phyloP scores from a whole-genome alignment of 2,113 vertebrate species.

The Anguilla rostrata region DNA sequence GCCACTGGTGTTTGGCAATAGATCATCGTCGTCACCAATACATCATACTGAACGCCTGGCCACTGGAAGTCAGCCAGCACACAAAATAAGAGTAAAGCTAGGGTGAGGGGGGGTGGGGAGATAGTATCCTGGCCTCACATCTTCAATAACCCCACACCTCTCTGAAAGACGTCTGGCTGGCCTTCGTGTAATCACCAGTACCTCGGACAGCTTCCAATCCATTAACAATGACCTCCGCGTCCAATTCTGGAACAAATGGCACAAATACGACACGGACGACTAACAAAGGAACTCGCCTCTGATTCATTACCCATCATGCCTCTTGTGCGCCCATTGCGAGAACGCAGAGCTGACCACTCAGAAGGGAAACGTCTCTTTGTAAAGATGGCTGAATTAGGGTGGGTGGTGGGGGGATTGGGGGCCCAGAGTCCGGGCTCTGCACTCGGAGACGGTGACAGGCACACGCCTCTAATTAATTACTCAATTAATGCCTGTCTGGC shows the following conservation, averaged over 20 bases:
- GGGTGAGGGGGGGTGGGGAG: no score
- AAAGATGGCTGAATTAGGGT: neutral
- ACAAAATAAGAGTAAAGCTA: neutral
- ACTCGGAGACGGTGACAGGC: neutral
- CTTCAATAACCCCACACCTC: neutral
- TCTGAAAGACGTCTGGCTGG: neutral
- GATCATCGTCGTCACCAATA: neutral
- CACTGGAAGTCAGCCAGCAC: neutral
- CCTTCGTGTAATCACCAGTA: neutral
- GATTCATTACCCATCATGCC: neutral
- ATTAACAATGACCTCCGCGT: neutral
- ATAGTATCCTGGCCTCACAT: neutral
- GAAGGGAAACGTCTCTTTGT: neutral
- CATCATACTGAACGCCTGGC: neutral
- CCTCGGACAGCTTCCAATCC: neutral
- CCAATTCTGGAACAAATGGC: neutral
- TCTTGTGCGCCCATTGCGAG: neutral
- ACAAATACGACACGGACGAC: neutral
- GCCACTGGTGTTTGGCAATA: neutral
- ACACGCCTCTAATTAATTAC: constrained; percentile 18
- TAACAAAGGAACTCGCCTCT: neutral
- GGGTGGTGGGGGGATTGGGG: no score
- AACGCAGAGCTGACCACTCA: neutral
- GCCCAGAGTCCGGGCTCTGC: neutral
- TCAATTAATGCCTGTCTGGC: constrained; percentile 14